Percentiles rank a stretch among this genome's conserved stretches.
Evolutionary conservation across 1,140 invertebrate species (phyloP).

Genomic region (Diabrotica undecimpunctata): DNA sequence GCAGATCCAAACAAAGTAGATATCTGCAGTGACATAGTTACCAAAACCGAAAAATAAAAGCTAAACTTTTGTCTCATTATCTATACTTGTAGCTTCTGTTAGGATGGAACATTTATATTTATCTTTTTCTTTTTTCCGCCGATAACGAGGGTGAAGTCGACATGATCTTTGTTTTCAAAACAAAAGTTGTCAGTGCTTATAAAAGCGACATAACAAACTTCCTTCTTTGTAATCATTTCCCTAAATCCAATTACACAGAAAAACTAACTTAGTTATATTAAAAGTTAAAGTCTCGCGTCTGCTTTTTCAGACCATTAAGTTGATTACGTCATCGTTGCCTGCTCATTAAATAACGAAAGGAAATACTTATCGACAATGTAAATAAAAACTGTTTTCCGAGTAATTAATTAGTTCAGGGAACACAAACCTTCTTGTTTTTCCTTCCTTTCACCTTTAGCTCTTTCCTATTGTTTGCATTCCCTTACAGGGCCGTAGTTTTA

Average conservation of each 20-base stretch:
- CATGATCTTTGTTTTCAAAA: no score
- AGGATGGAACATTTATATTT: no score
- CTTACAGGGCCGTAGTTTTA: no score
- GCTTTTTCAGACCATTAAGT: neutral
- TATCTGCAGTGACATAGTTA: no score
- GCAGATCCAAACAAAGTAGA: no score
- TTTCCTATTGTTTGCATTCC: conserved; percentile 9
- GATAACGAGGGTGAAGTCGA: no score
- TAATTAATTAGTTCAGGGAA: conserved; percentile 1
- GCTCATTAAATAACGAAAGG: conserved; percentile 2
- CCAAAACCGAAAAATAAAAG: no score
- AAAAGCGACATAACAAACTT: neutral
- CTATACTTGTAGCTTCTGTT: no score
- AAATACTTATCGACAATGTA: conserved; percentile 2
- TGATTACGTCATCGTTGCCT: neutral
- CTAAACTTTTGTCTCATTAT: no score
- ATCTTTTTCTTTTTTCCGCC: no score
- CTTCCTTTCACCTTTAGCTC: neutral
- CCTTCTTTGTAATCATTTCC: neutral
- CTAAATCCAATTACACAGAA: neutral
- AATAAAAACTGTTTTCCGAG: conserved; percentile 1
- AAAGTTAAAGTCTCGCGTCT: neutral
- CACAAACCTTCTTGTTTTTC: conserved; percentile 2
- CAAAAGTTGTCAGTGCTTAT: neutral
- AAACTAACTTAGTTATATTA: neutral